Conservation (phyloP, 2,888 invertebrate genomes). For the Amorpha juglandis region DNA sequence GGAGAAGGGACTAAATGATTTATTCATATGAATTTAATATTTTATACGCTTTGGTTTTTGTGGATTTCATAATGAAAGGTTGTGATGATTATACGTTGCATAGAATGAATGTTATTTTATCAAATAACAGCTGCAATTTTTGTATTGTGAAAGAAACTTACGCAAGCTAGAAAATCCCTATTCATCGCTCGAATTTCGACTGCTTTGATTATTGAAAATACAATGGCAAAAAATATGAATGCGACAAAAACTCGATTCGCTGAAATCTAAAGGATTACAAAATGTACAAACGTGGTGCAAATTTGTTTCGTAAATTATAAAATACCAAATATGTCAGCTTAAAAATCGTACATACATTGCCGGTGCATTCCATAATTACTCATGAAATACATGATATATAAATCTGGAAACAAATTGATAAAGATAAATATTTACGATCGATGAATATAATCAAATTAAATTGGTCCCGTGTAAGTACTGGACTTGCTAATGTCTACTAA, state of each 20-base stretch:
- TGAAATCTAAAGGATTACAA: background rate
- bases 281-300: background rate
- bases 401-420: no score
- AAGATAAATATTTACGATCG: no score
- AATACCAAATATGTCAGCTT: no score
- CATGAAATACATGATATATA: no score
- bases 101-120: background rate
- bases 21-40: constrained; percentile 2
- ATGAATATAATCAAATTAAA: no score
- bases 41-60: background rate
- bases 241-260: background rate
- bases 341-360: no score
- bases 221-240: background rate
- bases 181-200: background rate
- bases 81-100: background rate
- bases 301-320: no score
- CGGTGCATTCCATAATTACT: no score
- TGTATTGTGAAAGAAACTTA: background rate
- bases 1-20: constrained; percentile 8
- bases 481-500: no score
- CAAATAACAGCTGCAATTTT: background rate
- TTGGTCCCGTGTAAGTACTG: no score
- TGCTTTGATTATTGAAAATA: background rate
- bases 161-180: background rate
- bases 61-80: background rate